Evolutionary conservation across 2,113 vertebrate genomes (phyloP).

Genomic region (Carlito syrichta): DNA sequence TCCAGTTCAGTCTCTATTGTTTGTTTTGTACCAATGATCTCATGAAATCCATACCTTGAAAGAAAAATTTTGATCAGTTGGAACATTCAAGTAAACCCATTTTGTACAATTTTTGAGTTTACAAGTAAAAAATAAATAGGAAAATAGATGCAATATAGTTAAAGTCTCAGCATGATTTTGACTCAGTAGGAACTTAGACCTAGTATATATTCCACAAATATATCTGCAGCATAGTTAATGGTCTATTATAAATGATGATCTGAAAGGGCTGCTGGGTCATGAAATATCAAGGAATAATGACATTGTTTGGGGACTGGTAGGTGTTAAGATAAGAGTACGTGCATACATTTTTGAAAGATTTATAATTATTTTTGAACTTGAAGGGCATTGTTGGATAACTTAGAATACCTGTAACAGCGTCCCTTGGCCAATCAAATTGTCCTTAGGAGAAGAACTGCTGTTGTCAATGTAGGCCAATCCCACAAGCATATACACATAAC

Average conservation of each 20-base stretch:
- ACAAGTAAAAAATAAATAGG: background rate
- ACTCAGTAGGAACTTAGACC: background rate
- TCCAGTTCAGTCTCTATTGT: background rate
- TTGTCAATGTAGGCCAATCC: background rate
- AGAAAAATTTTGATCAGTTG: background rate
- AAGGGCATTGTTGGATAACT: background rate
- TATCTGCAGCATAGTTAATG: background rate
- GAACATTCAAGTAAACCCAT: background rate
- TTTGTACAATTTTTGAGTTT: background rate
- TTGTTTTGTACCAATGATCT: background rate
- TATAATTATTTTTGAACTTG: background rate
- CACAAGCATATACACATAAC: background rate
- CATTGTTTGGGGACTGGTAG: background rate
- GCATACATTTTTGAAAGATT: background rate
- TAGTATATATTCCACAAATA: background rate
- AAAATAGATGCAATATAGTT: background rate
- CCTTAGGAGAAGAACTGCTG: background rate
- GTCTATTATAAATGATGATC: background rate
- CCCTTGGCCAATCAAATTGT: background rate
- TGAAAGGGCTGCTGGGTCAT: background rate
- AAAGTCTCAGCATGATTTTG: background rate
- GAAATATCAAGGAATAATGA: background rate
- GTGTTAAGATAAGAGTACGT: background rate
- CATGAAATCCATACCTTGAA: background rate
- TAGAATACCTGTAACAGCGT: too few species aligned